These are phyloP conservation scores for Xenopus laevis DNA, from an alignment of 2,113 vertebrate species.

Conservation along the genomic window DNA sequence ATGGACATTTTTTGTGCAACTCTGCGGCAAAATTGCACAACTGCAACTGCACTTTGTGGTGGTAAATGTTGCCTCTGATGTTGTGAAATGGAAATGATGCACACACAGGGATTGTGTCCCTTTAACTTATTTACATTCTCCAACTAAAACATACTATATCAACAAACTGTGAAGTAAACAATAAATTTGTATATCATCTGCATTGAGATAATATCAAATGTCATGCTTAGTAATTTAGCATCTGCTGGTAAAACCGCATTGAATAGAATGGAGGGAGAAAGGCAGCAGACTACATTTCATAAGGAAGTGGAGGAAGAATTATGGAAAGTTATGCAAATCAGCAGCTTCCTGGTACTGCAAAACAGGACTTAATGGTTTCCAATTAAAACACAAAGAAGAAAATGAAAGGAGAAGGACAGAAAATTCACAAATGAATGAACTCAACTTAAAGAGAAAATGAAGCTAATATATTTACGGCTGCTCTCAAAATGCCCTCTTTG, in stretches of 20 bases:
- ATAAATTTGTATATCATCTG: conserved; percentile 55
- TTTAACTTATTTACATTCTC: too few species aligned
- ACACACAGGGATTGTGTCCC: too few species aligned
- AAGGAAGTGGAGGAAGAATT: conserved; percentile 45
- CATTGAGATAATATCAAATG: conserved; percentile 47
- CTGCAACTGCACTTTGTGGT: too few species aligned
- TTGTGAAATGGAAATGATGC: too few species aligned
- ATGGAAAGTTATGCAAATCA: conserved; percentile 35
- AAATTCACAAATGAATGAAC: too few species aligned
- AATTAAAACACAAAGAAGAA: conserved; percentile 16
- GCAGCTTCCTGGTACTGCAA: conserved; percentile 19
- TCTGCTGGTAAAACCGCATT: conserved; percentile 46
- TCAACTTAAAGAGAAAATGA: too few species aligned
- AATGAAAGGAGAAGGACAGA: conserved; percentile 6
- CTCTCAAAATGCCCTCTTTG: too few species aligned
- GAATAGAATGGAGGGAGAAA: conserved; percentile 46
- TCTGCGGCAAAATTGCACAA: too few species aligned
- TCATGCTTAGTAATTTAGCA: conserved; percentile 48
- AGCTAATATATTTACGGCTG: too few species aligned
- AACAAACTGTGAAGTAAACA: conserved; percentile 47
- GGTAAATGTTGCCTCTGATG: too few species aligned
- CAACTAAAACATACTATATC: too few species aligned
- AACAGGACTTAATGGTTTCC: conserved; percentile 27
- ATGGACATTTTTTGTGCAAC: too few species aligned
- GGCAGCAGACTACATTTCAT: conserved; percentile 34